Percentiles rank a stretch among this genome's conserved stretches.
These are phyloP conservation scores for Sciurus carolinensis DNA, from an alignment of 2,797 vertebrate species.

Conservation along the genomic window DNA sequence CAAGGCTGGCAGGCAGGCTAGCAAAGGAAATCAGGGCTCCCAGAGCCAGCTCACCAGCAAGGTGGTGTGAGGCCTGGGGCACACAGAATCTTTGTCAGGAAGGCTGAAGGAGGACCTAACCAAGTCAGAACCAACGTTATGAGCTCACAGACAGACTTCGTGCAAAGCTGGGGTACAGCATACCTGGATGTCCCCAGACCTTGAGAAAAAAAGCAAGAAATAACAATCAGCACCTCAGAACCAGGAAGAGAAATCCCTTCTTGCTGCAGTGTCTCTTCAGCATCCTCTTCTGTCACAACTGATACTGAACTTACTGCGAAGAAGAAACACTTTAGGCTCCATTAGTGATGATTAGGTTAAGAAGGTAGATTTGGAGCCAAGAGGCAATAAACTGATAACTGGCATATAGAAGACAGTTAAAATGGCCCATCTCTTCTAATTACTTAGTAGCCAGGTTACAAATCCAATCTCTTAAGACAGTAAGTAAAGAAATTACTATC, in stretches of 20 bases:
- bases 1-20: background rate
- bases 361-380: constrained; percentile 16
- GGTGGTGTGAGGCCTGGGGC: background rate
- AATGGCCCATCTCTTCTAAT: background rate
- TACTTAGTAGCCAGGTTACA: background rate
- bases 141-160: background rate
- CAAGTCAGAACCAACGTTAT: background rate
- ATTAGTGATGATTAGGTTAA: background rate
- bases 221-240: background rate
- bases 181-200: background rate
- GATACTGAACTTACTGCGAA: background rate
- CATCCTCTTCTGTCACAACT: constrained; percentile 65
- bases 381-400: constrained; percentile 21
- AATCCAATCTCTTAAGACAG: constrained; percentile 27
- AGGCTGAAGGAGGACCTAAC: background rate
- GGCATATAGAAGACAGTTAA: background rate
- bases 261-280: background rate
- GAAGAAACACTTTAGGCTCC: background rate
- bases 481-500: constrained; percentile 45
- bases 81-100: background rate
- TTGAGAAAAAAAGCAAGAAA: constrained; percentile 3
- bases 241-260: background rate
- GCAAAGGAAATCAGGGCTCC: constrained; percentile 15
- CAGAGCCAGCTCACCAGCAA: background rate
- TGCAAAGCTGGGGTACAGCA: background rate